Evolutionary conservation across 2,113 vertebrate species (phyloP).

Genomic region (Smithornis capensis): DNA sequence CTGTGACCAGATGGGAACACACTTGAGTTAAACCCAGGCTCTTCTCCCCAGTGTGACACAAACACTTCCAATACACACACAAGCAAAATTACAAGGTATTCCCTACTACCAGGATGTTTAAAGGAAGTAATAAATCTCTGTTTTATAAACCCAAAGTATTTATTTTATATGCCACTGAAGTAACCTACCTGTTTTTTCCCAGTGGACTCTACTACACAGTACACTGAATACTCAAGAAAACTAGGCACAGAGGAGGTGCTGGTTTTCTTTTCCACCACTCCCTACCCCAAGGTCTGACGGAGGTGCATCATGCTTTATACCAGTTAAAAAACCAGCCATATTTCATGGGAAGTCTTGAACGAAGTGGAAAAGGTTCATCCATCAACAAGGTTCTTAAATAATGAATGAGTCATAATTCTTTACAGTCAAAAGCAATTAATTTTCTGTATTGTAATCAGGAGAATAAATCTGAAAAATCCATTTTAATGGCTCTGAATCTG

Average conservation of each 20-base stretch:
- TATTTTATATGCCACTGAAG: neutral
- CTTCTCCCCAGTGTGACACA: neutral
- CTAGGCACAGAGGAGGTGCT: neutral
- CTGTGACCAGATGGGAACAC: neutral
- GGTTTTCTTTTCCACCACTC: neutral
- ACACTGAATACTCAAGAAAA: neutral
- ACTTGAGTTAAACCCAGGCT: neutral
- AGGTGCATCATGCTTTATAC: neutral
- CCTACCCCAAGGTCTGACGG: neutral
- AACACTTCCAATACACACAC: neutral
- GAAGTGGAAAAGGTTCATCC: constrained; percentile 12
- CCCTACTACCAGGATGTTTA: neutral
- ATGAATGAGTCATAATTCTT: constrained; percentile 45
- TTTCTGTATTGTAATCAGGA: constrained; percentile 53
- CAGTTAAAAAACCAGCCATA: neutral
- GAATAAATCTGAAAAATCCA: constrained; percentile 51
- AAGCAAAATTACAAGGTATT: neutral
- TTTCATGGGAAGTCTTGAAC: neutral
- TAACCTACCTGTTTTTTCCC: neutral
- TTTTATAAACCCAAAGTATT: neutral
- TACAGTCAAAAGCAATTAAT: constrained; percentile 60
- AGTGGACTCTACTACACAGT: neutral
- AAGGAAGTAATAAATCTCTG: neutral
- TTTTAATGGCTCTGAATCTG: constrained; percentile 13
- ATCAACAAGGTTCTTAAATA: constrained; percentile 52